Base-by-base conservation (phyloP, 2,797 vertebrate genomes). In the Protosalanx chinensis region DNA sequence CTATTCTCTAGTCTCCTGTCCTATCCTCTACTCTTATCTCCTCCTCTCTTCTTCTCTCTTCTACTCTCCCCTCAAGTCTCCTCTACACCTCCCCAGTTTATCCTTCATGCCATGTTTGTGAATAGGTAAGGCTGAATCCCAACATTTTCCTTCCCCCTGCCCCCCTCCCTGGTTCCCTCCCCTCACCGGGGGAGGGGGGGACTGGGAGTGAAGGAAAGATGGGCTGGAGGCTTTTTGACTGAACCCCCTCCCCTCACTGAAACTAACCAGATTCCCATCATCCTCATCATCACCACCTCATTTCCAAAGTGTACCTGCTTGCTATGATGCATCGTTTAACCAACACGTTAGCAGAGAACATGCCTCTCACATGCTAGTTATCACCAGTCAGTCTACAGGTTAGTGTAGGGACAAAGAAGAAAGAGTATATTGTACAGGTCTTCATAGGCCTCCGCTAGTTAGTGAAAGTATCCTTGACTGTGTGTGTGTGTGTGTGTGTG, bases 301-400 rank as follows among this genome's bases (percentile, higher is more conserved):
- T 87, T 83, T 88, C 81, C 58, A 35, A 58, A 76, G 85, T 76
- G 66, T 60, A 68, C 86, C 80, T 79, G 77, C 87, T 85, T 87
- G 88, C 83, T 87, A 87, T 86, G 72, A 80, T 76, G 64, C 64
- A 75, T 59, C 71, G 76, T 83, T 74, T 76, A 76, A 80, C 35
- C 74, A 76, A 75, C 46, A 46, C 69, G 82, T 75, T 65, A 80
- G 41, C 79, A 81, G 80, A 83, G 51, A 74, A 80, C 66, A 57
- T n/a, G 81, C 4, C 3, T 51, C 29, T 67, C 76, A 78, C 33
- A 4, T 6, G 33, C 33, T 35, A 35, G 5, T 41, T 37, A 20
- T 37, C 23, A 13, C 6, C 46, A 7, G 5, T 46, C 41, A 16
- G 64, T 51, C 46, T 13, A 13, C 16, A 57, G 53, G n/a, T 59